phyloP scores from a whole-genome alignment of 2,797 vertebrate species.

The Moxostoma hubbsi region DNA sequence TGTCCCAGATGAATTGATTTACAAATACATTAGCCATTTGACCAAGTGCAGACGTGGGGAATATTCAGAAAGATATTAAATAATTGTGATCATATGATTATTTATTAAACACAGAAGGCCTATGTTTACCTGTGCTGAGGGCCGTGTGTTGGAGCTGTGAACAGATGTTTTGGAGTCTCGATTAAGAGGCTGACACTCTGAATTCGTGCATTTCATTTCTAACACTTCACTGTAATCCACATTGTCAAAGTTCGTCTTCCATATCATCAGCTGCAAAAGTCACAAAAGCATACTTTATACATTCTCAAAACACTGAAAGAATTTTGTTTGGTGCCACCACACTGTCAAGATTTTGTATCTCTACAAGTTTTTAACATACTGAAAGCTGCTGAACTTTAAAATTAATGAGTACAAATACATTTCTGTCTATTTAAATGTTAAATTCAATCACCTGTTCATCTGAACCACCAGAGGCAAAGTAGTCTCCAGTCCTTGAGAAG shows the following conservation, averaged over 20 bases:
- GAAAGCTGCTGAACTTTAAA: background rate
- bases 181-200: constrained; percentile 49
- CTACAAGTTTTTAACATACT: no score
- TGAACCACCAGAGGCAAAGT: constrained; percentile 90
- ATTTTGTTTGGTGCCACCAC: no score
- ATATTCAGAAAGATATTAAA: background rate
- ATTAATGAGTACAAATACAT: background rate
- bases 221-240: constrained; percentile 69
- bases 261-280: constrained; percentile 89
- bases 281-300: constrained; percentile 3
- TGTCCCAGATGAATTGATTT: no score
- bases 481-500: constrained; percentile 89
- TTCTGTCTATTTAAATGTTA: background rate
- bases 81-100: background rate
- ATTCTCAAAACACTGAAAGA: no score
- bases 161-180: constrained; percentile 44
- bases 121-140: constrained; percentile 29
- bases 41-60: no score
- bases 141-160: constrained; percentile 34
- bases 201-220: constrained; percentile 61
- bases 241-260: constrained; percentile 91
- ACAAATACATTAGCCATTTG: no score
- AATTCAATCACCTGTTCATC: constrained; percentile 87
- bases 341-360: no score
- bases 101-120: background rate